Conservation (phyloP, 2,113 vertebrate genomes). For the Periophthalmodon schlosseri region DNA sequence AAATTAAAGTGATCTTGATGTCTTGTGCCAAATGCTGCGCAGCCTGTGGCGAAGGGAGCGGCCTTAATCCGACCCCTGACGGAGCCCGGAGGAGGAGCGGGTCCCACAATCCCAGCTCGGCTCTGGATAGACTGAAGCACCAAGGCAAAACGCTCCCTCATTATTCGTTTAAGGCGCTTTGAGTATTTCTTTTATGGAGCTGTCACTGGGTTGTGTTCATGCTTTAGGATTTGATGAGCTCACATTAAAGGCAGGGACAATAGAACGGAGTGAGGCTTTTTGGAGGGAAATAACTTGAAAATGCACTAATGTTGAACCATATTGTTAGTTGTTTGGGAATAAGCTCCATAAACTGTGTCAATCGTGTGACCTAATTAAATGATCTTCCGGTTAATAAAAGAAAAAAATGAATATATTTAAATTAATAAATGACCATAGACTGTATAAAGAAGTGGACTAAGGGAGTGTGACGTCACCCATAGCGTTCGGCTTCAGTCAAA, state of each 20-base stretch:
- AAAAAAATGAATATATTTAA: too few relatives aligned
- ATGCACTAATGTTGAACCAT: too few relatives aligned
- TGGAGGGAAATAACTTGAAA: not conserved
- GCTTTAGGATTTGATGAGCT: conserved; percentile 21
- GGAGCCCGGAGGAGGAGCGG: conserved; percentile 59
- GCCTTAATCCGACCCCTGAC: conserved; percentile 64
- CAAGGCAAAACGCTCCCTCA: conserved; percentile 25
- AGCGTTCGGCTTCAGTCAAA: too few relatives aligned
- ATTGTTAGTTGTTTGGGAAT: not conserved
- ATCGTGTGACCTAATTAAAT: too few relatives aligned
- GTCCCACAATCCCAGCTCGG: conserved; percentile 53
- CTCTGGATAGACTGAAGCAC: conserved; percentile 34
- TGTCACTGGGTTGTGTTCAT: conserved; percentile 17
- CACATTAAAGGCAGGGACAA: conserved; percentile 36
- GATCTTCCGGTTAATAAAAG: too few relatives aligned
- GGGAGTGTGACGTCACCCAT: too few relatives aligned
- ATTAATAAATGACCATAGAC: too few relatives aligned
- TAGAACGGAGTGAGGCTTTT: not conserved
- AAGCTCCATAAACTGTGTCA: too few relatives aligned
- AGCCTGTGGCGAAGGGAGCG: conserved; percentile 55
- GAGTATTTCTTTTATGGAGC: conserved; percentile 43
- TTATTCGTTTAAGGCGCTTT: conserved; percentile 48
- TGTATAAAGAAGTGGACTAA: too few relatives aligned
- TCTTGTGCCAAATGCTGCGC: conserved; percentile 62
- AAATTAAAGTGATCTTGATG: conserved; percentile 33